Conservation (phyloP, 2,888 invertebrate species). For the Lissocephala sabroskyi region DNA sequence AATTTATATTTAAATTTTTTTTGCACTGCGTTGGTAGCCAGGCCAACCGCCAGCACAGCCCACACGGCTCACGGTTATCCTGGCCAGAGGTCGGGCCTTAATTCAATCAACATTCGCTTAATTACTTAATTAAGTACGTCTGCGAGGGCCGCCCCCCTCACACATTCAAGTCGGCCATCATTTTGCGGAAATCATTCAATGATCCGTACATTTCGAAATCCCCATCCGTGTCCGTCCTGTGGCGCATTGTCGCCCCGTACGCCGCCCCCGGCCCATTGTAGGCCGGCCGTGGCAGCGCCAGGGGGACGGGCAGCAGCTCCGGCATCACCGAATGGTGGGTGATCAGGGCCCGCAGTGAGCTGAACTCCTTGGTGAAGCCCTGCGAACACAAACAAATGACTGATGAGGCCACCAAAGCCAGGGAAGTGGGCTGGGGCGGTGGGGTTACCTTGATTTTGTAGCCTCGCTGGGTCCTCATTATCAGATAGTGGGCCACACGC, state of each 20-base stretch:
- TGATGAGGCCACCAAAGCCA: background rate
- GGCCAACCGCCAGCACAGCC: conserved; percentile 55
- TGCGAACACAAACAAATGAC: conserved; percentile 71
- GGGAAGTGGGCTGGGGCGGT: background rate
- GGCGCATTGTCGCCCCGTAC: conserved; percentile 19
- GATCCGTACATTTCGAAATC: conserved; percentile 84
- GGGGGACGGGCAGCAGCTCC: conserved; percentile 93
- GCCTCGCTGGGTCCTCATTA: conserved; percentile 88
- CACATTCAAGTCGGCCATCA: conserved; percentile 83
- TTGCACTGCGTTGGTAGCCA: conserved; percentile 32
- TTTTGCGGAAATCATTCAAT: conserved; percentile 81
- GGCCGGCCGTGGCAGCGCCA: conserved; percentile 81
- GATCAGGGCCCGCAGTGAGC: conserved; percentile 90
- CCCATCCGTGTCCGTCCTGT: conserved; percentile 74
- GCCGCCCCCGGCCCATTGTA: conserved; percentile 33
- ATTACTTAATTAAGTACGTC: conserved; percentile 57
- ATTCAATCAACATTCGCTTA: conserved; percentile 50
- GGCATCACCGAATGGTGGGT: conserved; percentile 99
- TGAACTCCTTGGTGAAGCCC: conserved; percentile 98
- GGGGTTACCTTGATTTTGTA: conserved; percentile 90
- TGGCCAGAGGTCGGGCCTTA: conserved; percentile 34
- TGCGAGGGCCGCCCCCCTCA: conserved; percentile 43
- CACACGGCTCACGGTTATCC: conserved; percentile 63
- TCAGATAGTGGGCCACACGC: conserved; percentile 93
- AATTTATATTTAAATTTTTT: conserved; percentile 12